phyloP scores from a whole-genome alignment of 1,140 invertebrate genomes.

The Charaxes varanes region DNA sequence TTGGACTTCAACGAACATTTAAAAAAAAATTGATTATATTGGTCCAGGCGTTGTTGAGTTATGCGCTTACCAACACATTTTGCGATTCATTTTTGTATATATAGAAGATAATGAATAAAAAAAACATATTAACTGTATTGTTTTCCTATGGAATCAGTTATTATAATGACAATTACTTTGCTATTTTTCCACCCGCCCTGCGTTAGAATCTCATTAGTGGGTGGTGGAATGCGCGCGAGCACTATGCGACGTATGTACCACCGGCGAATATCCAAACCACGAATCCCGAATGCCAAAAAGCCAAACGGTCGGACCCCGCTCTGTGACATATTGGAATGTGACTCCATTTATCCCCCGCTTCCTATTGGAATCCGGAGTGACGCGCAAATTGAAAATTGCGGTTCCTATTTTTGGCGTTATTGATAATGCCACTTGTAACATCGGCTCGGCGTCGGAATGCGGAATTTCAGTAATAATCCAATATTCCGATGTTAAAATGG shows the following conservation, averaged over 20 bases:
- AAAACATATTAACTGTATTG: too few species aligned
- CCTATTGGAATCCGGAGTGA: constrained; percentile 73
- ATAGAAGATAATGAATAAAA: too few species aligned
- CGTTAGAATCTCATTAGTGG: constrained; percentile 47
- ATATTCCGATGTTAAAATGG: constrained; percentile 17
- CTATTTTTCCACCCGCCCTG: neutral
- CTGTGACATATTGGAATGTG: constrained; percentile 73
- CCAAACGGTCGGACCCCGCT: constrained; percentile 52
- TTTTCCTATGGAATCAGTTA: too few species aligned
- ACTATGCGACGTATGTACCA: constrained; percentile 28
- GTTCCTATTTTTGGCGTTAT: constrained; percentile 68
- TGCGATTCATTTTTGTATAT: too few species aligned
- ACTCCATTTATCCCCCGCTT: constrained; percentile 72
- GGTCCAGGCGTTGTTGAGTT: too few species aligned
- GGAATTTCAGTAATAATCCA: constrained; percentile 22
- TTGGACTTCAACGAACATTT: too few species aligned
- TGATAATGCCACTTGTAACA: constrained; percentile 66
- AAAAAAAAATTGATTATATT: too few species aligned
- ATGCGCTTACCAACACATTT: too few species aligned
- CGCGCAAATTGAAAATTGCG: constrained; percentile 71
- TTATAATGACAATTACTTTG: too few species aligned
- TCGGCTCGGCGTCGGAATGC: constrained; percentile 22
- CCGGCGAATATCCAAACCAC: constrained; percentile 48
- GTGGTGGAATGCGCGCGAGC: constrained; percentile 34
- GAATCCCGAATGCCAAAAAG: constrained; percentile 51